Base-by-base conservation (phyloP, 2,797 vertebrate genomes). In the Artibeus jamaicensis region DNA sequence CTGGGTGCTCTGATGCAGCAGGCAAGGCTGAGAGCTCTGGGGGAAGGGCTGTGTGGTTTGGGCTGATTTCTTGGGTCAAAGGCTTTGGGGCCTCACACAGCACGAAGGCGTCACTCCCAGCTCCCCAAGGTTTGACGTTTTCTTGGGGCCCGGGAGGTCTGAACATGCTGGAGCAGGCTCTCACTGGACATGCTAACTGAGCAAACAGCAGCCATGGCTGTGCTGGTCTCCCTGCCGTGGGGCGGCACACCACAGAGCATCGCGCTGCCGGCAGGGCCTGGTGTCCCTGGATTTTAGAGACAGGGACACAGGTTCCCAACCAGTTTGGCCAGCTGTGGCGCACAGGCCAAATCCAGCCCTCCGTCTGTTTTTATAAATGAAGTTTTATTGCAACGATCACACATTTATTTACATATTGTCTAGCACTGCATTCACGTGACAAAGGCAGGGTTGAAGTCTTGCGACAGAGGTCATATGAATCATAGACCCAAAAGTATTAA, bases 171-270 rank as follows among this genome's bases (percentile, higher is more conserved):
- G 12, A 11, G 34, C 59, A 78, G 48, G 46, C 73, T 68, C 82
- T 29, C 29, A 78, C 24, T 1, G 24, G 48, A 57, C 16, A 4
- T 3, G 9, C 14, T 16, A 50, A 59, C 11, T 9, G 3, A 67
- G 55, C 39, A 44, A 16, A n/a, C 16, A 5, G 16, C 18, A 55
- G 15, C 29, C 71, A 9, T 1, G 8, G 2, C 32, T 5, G 21
- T 11, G 24, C 2, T 0, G 0, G 37, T 37, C 70, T 19, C 6
- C 1, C 24, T 18, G 37, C 34, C 0, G 0, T 8, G 6, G 34
- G 67, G 29, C 46, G 57, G 74, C 6, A 9, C n/a, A 29, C 9
- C 0, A 1, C 22, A 15, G 9, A 42, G 3, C 1, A 5, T 9
- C 44, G 39, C 16, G 3, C 21, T 46, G 24, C 34, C 48, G 5